phyloP scores from a whole-genome alignment of 2,797 vertebrate genomes.

The Tauraco hartlaubi region DNA sequence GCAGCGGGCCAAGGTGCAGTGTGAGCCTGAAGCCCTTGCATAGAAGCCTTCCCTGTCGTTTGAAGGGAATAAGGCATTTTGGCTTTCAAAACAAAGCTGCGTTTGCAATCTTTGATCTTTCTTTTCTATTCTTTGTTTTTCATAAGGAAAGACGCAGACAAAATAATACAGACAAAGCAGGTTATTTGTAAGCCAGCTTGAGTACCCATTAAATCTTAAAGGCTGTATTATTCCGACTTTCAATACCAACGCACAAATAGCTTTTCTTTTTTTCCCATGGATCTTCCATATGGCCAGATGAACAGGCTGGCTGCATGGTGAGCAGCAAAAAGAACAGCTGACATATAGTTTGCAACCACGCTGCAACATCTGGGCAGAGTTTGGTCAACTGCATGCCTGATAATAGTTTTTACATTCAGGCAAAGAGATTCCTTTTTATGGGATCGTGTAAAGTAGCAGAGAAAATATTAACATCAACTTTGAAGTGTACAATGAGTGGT shows the following conservation, averaged over 20 bases:
- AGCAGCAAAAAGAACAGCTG: conserved; percentile 77
- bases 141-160: conserved; percentile 50
- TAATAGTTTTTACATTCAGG: conserved; percentile 52
- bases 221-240: conserved; percentile 75
- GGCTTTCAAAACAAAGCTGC: conserved; percentile 72
- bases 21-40: conserved; percentile 38
- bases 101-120: conserved; percentile 82
- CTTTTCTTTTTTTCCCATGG: conserved; percentile 72
- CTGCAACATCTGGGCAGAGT: conserved; percentile 75
- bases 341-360: conserved; percentile 71
- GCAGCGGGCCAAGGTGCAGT: not conserved
- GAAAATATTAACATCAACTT: conserved; percentile 21
- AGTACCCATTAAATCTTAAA: conserved; percentile 81
- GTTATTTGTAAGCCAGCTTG: conserved; percentile 77
- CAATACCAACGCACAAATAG: conserved; percentile 71
- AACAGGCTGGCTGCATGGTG: conserved; percentile 69
- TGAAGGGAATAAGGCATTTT: conserved; percentile 74
- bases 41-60: conserved; percentile 54
- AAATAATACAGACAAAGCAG: conserved; percentile 74
- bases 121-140: conserved; percentile 71
- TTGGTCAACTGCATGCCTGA: conserved; percentile 67
- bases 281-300: conserved; percentile 78
- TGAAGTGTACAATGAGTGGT: not conserved
- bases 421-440: conserved; percentile 42
- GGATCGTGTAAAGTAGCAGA: not conserved